Evolutionary conservation across 1,140 invertebrate genomes (phyloP).

Genomic region (Scaptomyza montana): DNA sequence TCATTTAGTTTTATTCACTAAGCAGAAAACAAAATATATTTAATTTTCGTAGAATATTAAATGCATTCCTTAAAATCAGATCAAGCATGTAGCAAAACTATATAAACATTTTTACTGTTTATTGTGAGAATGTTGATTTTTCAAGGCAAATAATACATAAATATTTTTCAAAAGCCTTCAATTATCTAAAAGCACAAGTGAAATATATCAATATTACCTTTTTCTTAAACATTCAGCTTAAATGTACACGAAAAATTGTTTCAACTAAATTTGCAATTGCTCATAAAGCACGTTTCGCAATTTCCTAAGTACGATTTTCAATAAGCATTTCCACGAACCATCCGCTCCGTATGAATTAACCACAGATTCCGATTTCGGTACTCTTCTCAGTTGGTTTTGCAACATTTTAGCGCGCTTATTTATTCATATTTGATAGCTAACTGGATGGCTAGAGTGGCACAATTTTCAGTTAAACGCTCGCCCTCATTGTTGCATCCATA

Average conservation of each 20-base stretch:
- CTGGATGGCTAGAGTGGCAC: slow-evolving; percentile 7
- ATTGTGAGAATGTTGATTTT: too few relatives aligned
- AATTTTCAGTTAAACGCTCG: slow-evolving; percentile 32
- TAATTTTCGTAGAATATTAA: neutral
- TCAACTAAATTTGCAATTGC: too few relatives aligned
- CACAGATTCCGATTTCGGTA: neutral
- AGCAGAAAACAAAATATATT: neutral
- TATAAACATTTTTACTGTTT: too few relatives aligned
- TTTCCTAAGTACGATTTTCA: neutral
- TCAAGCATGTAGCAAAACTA: too few relatives aligned
- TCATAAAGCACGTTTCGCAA: too few relatives aligned
- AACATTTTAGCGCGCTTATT: slow-evolving; percentile 14
- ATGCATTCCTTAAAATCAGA: too few relatives aligned
- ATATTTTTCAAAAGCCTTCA: too few relatives aligned
- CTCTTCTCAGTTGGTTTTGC: slow-evolving; percentile 1
- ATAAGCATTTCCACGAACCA: neutral
- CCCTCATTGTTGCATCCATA: slow-evolving; percentile 18
- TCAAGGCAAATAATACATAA: too few relatives aligned
- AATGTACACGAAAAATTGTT: too few relatives aligned
- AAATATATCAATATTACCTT: too few relatives aligned
- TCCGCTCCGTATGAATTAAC: neutral
- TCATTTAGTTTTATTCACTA: neutral
- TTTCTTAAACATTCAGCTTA: too few relatives aligned
- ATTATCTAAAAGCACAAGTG: too few relatives aligned
- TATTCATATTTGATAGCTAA: slow-evolving; percentile 39